These are phyloP conservation scores for Pelobates cultripes DNA, from an alignment of 2,797 vertebrate genomes.

Conservation along the genomic window DNA sequence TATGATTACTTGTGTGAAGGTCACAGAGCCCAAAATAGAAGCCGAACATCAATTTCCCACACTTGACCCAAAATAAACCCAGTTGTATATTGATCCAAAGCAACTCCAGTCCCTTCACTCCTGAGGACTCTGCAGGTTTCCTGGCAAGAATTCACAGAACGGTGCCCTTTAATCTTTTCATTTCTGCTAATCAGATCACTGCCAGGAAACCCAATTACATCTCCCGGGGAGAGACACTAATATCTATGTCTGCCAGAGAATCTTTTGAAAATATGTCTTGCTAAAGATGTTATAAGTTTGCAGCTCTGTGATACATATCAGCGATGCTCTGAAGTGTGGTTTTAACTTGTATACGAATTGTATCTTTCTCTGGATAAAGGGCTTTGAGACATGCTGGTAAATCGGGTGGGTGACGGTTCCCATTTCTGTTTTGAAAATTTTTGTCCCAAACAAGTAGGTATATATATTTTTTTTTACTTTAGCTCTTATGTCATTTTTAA, in stretches of 20 bases:
- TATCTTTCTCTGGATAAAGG: neutral
- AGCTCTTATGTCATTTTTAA: too few species aligned
- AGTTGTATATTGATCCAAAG: conserved; percentile 47
- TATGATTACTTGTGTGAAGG: conserved; percentile 25
- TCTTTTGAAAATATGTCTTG: conserved; percentile 14
- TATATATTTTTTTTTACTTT: too few species aligned
- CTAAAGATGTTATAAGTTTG: conserved; percentile 41
- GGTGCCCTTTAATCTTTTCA: conserved; percentile 43
- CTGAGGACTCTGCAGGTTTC: conserved; percentile 25
- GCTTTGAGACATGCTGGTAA: too few species aligned
- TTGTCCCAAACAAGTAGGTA: too few species aligned
- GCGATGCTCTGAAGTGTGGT: neutral
- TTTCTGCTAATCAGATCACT: conserved; percentile 45
- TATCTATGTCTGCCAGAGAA: conserved; percentile 41
- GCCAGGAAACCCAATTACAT: conserved; percentile 53
- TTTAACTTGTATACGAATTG: conserved; percentile 21
- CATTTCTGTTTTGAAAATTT: too few species aligned
- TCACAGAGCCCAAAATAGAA: conserved; percentile 41
- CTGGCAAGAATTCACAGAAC: conserved; percentile 40
- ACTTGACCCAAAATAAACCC: conserved; percentile 44
- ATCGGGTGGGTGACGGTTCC: too few species aligned
- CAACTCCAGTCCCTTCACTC: conserved; percentile 9
- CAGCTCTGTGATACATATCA: conserved; percentile 13
- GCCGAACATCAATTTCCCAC: conserved; percentile 31
- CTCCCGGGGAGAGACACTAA: conserved; percentile 43